Percentiles rank a stretch among this genome's conserved stretches.
Conservation (phyloP, 2,797 vertebrate genomes). For the Enteromius fasciolatus region DNA sequence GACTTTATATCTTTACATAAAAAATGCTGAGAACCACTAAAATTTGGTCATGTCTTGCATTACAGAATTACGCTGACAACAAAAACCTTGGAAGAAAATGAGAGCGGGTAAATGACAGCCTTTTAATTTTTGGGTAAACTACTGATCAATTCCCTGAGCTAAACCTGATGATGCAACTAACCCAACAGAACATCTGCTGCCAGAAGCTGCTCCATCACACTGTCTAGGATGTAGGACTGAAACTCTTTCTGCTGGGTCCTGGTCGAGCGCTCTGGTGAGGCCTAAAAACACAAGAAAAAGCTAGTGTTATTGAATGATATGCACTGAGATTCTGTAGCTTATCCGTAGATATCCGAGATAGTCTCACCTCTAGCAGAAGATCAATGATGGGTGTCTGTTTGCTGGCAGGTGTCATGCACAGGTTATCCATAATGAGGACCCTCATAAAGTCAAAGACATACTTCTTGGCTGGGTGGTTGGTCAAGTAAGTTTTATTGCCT, state of each 20-base stretch:
- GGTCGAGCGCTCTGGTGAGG: slow-evolving; percentile 96
- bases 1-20: not conserved
- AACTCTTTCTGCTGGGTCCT: slow-evolving; percentile 98
- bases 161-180: slow-evolving; percentile 64
- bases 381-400: slow-evolving; percentile 97
- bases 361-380: slow-evolving; percentile 90
- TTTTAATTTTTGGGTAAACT: not conserved
- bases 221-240: slow-evolving; percentile 94
- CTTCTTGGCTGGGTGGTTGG: slow-evolving; percentile 97
- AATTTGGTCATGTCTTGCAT: not conserved
- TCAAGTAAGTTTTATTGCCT: slow-evolving; percentile 94
- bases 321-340: not conserved
- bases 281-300: slow-evolving; percentile 71
- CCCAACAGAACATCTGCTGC: slow-evolving; percentile 95
- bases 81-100: not conserved
- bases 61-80: too few relatives aligned
- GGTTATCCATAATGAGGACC: slow-evolving; percentile 96
- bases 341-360: not conserved
- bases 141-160: not conserved
- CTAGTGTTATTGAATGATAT: not conserved
- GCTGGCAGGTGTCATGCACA: slow-evolving; percentile 92
- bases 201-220: slow-evolving; percentile 97
- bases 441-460: slow-evolving; percentile 99
- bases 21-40: not conserved
- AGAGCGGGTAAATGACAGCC: not conserved